These are phyloP conservation scores for Circaetus cinerascens DNA, from an alignment of 2,113 vertebrate species.

Conservation along the genomic window DNA sequence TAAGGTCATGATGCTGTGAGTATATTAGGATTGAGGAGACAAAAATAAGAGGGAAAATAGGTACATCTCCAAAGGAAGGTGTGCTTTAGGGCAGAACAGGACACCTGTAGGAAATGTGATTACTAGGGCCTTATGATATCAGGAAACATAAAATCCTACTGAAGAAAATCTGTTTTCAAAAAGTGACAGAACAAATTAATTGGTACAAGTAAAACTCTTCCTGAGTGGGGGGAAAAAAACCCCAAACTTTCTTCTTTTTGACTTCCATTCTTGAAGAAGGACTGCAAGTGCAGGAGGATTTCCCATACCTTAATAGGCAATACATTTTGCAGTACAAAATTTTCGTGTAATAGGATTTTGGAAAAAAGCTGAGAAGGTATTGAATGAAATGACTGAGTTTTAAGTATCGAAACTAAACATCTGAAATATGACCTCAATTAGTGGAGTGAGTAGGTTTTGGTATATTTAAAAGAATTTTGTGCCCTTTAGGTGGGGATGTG, in stretches of 20 bases:
- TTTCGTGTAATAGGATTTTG: background rate
- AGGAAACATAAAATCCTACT: background rate
- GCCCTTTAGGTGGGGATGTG: background rate
- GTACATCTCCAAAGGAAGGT: background rate
- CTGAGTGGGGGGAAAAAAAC: background rate
- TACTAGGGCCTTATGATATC: background rate
- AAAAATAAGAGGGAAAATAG: background rate
- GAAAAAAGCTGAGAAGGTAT: background rate
- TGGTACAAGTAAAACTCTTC: background rate
- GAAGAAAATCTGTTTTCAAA: background rate
- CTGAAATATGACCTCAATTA: background rate
- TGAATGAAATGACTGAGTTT: background rate
- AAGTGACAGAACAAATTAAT: background rate
- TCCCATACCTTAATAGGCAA: background rate
- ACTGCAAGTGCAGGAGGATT: background rate
- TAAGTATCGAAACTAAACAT: background rate
- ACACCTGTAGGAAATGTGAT: background rate
- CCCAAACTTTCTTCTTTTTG: background rate
- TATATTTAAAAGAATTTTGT: background rate
- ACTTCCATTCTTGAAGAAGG: background rate
- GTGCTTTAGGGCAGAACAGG: background rate
- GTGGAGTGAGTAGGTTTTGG: background rate
- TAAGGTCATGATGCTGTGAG: background rate
- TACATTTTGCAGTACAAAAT: background rate
- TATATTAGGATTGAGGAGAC: background rate